phyloP scores from a whole-genome alignment of 2,797 vertebrate genomes.

The Sebastes oblongus region DNA sequence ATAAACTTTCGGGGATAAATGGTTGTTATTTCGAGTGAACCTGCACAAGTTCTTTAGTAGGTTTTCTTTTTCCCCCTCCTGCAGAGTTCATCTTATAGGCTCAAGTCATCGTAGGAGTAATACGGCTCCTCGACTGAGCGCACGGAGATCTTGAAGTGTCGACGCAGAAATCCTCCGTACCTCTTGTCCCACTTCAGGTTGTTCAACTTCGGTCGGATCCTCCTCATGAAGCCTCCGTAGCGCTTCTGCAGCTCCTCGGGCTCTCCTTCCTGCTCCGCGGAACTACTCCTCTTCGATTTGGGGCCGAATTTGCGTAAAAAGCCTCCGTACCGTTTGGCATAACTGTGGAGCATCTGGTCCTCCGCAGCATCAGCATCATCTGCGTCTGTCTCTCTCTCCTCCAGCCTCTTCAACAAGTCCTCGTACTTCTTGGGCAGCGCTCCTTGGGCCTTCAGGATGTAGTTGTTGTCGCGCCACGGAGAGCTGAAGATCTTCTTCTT shows the following conservation, averaged over 20 bases:
- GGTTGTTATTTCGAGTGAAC: slow-evolving; percentile 44
- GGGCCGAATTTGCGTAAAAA: slow-evolving; percentile 90
- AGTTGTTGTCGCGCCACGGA: slow-evolving; percentile 80
- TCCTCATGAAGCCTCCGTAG: slow-evolving; percentile 94
- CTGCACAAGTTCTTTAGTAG: slow-evolving; percentile 56
- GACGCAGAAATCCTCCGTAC: slow-evolving; percentile 93
- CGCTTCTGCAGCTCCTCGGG: slow-evolving; percentile 90
- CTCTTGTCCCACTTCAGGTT: slow-evolving; percentile 97
- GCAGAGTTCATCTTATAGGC: slow-evolving; percentile 76
- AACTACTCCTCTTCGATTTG: slow-evolving; percentile 86
- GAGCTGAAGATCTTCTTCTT: slow-evolving; percentile 77
- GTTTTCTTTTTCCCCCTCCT: neutral
- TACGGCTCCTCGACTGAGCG: slow-evolving; percentile 89
- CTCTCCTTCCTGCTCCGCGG: slow-evolving; percentile 59
- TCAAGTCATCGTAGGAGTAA: slow-evolving; percentile 78
- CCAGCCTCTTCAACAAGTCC: slow-evolving; percentile 73
- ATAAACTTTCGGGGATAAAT: slow-evolving; percentile 22
- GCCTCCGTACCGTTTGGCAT: slow-evolving; percentile 90
- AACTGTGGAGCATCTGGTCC: slow-evolving; percentile 27
- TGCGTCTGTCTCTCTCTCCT: slow-evolving; percentile 62
- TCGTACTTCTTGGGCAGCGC: slow-evolving; percentile 76
- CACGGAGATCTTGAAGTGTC: slow-evolving; percentile 92
- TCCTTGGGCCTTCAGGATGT: slow-evolving; percentile 64
- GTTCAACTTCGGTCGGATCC: slow-evolving; percentile 93
- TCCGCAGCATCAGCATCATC: slow-evolving; percentile 37